A percentile compares a stretch with the other conserved stretches of the same genome.
These are phyloP conservation scores for Sebastes kiyomatsui DNA, from an alignment of 2,797 vertebrate genomes.

Conservation along the genomic window DNA sequence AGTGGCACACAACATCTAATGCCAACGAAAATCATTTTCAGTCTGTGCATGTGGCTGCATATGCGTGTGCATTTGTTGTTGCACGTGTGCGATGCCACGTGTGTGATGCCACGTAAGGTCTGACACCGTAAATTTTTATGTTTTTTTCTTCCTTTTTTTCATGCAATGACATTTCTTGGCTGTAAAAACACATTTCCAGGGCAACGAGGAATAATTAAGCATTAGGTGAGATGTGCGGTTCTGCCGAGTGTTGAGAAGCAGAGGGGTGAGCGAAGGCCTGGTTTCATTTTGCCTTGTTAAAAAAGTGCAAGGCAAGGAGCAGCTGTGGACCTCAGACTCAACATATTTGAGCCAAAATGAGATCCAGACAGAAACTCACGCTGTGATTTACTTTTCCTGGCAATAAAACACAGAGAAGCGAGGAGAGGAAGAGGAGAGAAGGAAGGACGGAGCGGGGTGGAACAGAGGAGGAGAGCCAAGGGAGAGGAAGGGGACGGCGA, in stretches of 20 bases:
- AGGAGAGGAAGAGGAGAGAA: constrained; percentile 40
- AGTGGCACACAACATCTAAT: background rate
- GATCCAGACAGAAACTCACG: constrained; percentile 73
- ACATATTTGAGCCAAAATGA: constrained; percentile 64
- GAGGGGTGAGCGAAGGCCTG: constrained; percentile 17
- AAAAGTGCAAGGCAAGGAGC: constrained; percentile 60
- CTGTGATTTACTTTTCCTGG: constrained; percentile 82
- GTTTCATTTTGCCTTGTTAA: constrained; percentile 52
- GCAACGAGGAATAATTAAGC: constrained; percentile 25
- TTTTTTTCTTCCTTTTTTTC: background rate
- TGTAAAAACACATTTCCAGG: constrained; percentile 20
- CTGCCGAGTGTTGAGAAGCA: constrained; percentile 19
- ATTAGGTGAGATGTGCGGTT: constrained; percentile 14
- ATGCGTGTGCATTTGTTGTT: background rate
- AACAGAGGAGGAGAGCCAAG: constrained; percentile 34
- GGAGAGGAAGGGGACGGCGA: constrained; percentile 46
- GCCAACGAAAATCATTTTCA: background rate
- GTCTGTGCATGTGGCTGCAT: background rate
- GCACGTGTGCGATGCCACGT: background rate
- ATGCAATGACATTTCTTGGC: constrained; percentile 18
- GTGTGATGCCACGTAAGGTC: background rate
- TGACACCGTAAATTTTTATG: background rate
- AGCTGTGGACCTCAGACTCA: constrained; percentile 66
- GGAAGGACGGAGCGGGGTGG: constrained; percentile 41
- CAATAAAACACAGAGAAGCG: constrained; percentile 63